Conservation (phyloP, 1,140 invertebrate species). For the Dolichoris vasculosae region DNA sequence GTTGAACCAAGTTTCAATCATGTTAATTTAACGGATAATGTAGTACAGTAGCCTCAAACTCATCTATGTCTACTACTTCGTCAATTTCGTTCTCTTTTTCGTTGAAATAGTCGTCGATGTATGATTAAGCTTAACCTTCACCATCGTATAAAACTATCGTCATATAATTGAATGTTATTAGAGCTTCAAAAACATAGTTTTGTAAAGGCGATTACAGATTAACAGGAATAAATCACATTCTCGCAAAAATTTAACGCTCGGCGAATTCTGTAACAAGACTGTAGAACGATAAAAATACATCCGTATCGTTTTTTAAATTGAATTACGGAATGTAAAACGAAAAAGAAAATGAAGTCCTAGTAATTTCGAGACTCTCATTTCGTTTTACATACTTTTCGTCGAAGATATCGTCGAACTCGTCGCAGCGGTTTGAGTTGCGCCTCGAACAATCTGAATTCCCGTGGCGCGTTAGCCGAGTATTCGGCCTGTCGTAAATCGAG, state of each 20-base stretch:
- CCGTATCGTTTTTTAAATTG: background rate
- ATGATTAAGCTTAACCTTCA: background rate
- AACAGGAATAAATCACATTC: no score
- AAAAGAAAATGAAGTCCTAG: background rate
- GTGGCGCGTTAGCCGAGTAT: background rate
- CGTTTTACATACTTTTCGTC: no score
- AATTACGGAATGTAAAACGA: background rate
- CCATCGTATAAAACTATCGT: background rate
- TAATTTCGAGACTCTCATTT: no score
- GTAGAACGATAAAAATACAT: no score
- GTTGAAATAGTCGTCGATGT: background rate
- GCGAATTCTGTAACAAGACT: no score
- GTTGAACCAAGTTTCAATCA: conserved; percentile 45
- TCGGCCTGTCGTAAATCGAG: background rate
- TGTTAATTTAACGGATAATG: conserved; percentile 51
- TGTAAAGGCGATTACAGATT: no score
- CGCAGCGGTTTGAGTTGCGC: background rate
- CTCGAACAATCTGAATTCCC: background rate
- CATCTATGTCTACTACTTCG: background rate
- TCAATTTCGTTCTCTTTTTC: background rate
- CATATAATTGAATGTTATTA: background rate
- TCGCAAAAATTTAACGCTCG: no score
- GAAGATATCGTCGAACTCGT: no score
- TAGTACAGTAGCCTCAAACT: background rate
- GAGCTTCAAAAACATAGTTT: no score